Evolutionary conservation across 2,113 vertebrate species (phyloP).

Genomic region (Tetrao urogallus): DNA sequence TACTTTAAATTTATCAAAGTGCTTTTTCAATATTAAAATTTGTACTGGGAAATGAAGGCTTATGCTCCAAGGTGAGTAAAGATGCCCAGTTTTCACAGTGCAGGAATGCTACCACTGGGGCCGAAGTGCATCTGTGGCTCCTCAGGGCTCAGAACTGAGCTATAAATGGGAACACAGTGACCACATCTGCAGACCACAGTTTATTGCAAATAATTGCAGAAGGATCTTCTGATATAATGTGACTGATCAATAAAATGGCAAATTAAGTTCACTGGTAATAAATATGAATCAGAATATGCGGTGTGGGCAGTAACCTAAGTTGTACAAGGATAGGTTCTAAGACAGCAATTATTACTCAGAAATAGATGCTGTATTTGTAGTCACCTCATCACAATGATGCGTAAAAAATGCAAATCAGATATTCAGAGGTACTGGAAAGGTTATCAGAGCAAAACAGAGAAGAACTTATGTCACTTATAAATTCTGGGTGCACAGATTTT

Average conservation of each 20-base stretch:
- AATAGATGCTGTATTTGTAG: background rate
- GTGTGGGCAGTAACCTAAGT: background rate
- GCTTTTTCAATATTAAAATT: background rate
- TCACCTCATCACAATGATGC: background rate
- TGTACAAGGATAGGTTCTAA: background rate
- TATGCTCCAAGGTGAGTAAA: background rate
- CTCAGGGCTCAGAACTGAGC: background rate
- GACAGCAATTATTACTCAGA: background rate
- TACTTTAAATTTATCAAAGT: background rate
- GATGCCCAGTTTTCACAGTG: background rate
- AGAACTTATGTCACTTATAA: background rate
- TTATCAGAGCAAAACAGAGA: background rate
- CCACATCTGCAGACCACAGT: background rate
- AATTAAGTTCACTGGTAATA: background rate
- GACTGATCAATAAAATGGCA: background rate
- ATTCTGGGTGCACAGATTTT: background rate
- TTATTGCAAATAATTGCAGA: background rate
- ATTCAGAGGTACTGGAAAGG: constrained; percentile 6
- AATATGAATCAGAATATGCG: background rate
- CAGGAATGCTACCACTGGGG: background rate
- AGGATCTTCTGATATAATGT: background rate
- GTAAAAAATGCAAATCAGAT: background rate
- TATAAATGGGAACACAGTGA: background rate
- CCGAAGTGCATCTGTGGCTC: background rate
- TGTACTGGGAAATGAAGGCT: background rate